A percentile compares a stretch with the other conserved stretches of the same genome.
Evolutionary conservation across 2,888 invertebrate species (phyloP).

Genomic region (Ophion ventricosus): DNA sequence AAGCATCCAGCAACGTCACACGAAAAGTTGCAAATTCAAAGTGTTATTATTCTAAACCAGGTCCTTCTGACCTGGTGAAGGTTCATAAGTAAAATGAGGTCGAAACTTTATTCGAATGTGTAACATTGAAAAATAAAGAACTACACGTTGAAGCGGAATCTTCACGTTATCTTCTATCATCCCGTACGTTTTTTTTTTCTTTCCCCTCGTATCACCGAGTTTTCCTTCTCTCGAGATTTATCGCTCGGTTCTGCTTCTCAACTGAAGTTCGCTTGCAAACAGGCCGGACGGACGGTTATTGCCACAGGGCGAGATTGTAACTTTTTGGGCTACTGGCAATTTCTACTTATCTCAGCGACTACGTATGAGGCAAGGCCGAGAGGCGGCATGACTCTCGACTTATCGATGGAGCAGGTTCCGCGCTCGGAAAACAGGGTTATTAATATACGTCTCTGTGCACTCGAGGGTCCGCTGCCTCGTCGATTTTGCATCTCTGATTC

Average conservation of each 20-base stretch:
- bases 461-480: neutral
- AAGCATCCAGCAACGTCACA: neutral
- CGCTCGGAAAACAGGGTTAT: constrained; percentile 38
- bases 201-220: neutral
- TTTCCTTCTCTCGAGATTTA: constrained; percentile 1
- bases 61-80: neutral
- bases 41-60: neutral
- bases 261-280: constrained; percentile 9
- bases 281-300: neutral
- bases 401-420: neutral
- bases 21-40: neutral
- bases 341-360: constrained; percentile 32
- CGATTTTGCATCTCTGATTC: constrained; percentile 32
- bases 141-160: neutral
- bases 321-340: constrained; percentile 12
- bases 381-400: constrained; percentile 17
- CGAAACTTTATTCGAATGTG: neutral
- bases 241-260: neutral
- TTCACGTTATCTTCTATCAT: neutral
- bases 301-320: constrained; percentile 16
- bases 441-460: constrained; percentile 14
- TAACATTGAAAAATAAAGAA: neutral
- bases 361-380: constrained; percentile 1
- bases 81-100: neutral
- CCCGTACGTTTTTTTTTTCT: neutral